phyloP scores from a whole-genome alignment of 2,113 vertebrate genomes.

The Sakesphorus luctuosus region DNA sequence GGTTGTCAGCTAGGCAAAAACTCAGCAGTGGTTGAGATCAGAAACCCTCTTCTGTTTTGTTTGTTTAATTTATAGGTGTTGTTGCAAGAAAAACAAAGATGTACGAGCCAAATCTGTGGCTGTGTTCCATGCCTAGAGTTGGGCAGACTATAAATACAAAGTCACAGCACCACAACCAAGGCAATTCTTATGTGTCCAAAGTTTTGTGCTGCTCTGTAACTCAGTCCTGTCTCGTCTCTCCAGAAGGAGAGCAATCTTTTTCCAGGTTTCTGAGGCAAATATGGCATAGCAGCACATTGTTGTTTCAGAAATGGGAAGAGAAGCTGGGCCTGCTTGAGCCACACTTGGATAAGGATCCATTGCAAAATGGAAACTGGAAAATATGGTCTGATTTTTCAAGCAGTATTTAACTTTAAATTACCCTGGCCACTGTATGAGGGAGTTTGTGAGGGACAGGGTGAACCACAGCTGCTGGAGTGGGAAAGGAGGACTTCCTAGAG shows the following conservation, averaged over 20 bases:
- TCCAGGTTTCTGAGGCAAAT: background rate
- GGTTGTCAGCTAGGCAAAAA: background rate
- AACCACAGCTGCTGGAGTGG: background rate
- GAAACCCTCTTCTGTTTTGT: background rate
- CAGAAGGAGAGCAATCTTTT: background rate
- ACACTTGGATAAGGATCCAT: background rate
- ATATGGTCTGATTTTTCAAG: background rate
- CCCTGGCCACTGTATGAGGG: background rate
- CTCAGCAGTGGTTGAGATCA: background rate
- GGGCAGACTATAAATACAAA: conserved; percentile 18
- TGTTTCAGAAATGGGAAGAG: background rate
- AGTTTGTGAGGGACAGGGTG: background rate
- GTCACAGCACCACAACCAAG: background rate
- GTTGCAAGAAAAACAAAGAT: conserved; percentile 14
- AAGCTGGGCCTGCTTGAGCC: background rate
- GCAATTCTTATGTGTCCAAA: background rate
- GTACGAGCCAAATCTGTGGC: background rate
- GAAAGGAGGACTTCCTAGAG: background rate
- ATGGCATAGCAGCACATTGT: background rate
- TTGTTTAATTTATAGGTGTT: conserved; percentile 35
- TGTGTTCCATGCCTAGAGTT: background rate
- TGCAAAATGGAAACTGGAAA: background rate
- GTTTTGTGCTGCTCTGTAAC: background rate
- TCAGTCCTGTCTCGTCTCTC: background rate
- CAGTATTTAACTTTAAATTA: background rate